A percentile compares a stretch with the other conserved stretches of the same genome.
phyloP scores from a whole-genome alignment of 2,888 invertebrate species.

The Myathropa florea region DNA sequence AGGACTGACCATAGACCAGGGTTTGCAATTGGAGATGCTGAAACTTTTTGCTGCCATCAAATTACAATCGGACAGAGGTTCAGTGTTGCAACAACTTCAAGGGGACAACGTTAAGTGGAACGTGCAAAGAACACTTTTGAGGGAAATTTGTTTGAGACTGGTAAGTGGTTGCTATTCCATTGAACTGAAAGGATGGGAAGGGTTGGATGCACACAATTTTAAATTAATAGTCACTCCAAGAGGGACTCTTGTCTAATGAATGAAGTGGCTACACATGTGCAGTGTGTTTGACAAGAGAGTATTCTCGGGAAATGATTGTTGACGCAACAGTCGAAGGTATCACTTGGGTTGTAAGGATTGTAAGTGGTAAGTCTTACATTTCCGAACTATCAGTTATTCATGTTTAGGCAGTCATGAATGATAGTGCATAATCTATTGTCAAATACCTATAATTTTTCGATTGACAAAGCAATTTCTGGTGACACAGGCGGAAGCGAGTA shows the following conservation, averaged over 20 bases:
- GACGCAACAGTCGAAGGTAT: neutral
- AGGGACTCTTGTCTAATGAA: slow-evolving; percentile 37
- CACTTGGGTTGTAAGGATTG: too few relatives aligned
- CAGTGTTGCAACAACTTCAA: slow-evolving; percentile 62
- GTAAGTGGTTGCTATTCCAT: slow-evolving; percentile 73
- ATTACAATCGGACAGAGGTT: slow-evolving; percentile 68
- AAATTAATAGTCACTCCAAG: slow-evolving; percentile 45
- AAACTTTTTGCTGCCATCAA: slow-evolving; percentile 76
- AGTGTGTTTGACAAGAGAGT: slow-evolving; percentile 48
- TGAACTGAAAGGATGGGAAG: neutral
- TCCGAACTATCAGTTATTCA: too few relatives aligned
- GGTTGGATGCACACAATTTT: neutral
- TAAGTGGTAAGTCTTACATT: too few relatives aligned
- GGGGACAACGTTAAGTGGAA: slow-evolving; percentile 69
- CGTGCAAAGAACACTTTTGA: slow-evolving; percentile 75
- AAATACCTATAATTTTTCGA: too few relatives aligned
- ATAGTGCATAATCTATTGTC: too few relatives aligned
- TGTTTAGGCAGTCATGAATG: too few relatives aligned
- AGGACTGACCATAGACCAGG: slow-evolving; percentile 66
- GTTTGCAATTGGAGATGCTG: slow-evolving; percentile 76
- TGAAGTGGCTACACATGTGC: slow-evolving; percentile 24
- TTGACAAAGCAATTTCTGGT: too few relatives aligned
- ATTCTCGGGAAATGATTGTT: neutral
- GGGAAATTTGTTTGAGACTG: slow-evolving; percentile 77
- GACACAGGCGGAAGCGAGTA: too few relatives aligned